Percentiles rank a stretch among this genome's conserved stretches.
phyloP scores from a whole-genome alignment of 2,888 invertebrate species.

The Acleris cristana region DNA sequence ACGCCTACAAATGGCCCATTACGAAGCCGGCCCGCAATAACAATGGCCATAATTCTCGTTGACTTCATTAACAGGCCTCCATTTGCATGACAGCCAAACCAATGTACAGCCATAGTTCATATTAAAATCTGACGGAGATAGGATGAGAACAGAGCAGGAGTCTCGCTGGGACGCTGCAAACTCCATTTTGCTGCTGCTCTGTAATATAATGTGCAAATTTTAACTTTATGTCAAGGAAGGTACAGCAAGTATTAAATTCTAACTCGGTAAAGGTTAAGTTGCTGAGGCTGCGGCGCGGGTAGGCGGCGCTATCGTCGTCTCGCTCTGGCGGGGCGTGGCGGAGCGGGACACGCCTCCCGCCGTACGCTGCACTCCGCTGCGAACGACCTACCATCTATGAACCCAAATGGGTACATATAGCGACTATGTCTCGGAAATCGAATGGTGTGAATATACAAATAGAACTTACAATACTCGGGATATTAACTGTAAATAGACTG shows the following conservation, averaged over 20 bases:
- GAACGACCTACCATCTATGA: constrained; percentile 46
- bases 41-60: constrained; percentile 82
- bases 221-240: constrained; percentile 48
- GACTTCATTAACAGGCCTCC: constrained; percentile 83
- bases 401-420: constrained; percentile 21
- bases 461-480: neutral
- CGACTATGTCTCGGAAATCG: neutral
- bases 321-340: constrained; percentile 75
- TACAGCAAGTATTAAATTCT: constrained; percentile 41
- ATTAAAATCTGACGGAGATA: constrained; percentile 60
- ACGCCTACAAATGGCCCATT: constrained; percentile 79
- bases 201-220: constrained; percentile 45
- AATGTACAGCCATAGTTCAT: constrained; percentile 59
- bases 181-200: constrained; percentile 23
- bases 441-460: constrained; percentile 1
- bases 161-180: constrained; percentile 49
- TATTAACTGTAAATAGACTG: neutral
- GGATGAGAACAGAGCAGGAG: constrained; percentile 57
- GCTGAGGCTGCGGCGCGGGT: constrained; percentile 55
- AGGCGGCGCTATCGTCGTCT: constrained; percentile 71
- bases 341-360: constrained; percentile 61
- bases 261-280: constrained; percentile 49
- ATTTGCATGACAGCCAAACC: constrained; percentile 79
- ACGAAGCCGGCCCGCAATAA: constrained; percentile 74
- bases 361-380: constrained; percentile 47